These are phyloP conservation scores for Hyalella azteca DNA, from an alignment of 2,888 invertebrate genomes.

Conservation along the genomic window DNA sequence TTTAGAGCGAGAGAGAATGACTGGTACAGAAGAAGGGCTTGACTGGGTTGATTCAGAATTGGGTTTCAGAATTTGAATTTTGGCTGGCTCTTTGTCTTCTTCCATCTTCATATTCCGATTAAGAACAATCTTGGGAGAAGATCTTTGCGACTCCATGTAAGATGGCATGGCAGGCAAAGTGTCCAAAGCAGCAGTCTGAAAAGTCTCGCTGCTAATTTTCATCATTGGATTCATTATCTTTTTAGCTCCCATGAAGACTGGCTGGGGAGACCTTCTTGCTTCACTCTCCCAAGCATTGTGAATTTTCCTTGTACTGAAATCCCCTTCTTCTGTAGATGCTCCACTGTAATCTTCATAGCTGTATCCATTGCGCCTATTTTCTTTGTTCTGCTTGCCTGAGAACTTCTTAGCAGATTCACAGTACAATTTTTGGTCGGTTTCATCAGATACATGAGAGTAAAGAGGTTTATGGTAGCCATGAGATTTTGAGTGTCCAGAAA, in stretches of 20 bases:
- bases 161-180: neutral
- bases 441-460: neutral
- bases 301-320: neutral
- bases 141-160: neutral
- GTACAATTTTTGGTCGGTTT: slow-evolving; percentile 1
- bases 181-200: neutral
- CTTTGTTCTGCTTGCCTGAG: slow-evolving; percentile 43
- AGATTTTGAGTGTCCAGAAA: neutral
- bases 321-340: neutral
- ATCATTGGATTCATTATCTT: neutral
- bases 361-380: slow-evolving; percentile 51
- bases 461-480: neutral
- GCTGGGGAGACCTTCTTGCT: neutral
- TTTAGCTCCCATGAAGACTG: neutral
- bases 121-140: neutral
- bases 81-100: neutral
- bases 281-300: neutral
- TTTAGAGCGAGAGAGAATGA: neutral
- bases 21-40: neutral
- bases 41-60: neutral
- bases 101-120: neutral
- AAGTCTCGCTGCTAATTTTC: neutral
- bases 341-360: slow-evolving; percentile 29
- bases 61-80: neutral
- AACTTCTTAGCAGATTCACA: slow-evolving; percentile 44